Conservation (phyloP, 2,113 vertebrate species). For the Lipophrys pholis region DNA sequence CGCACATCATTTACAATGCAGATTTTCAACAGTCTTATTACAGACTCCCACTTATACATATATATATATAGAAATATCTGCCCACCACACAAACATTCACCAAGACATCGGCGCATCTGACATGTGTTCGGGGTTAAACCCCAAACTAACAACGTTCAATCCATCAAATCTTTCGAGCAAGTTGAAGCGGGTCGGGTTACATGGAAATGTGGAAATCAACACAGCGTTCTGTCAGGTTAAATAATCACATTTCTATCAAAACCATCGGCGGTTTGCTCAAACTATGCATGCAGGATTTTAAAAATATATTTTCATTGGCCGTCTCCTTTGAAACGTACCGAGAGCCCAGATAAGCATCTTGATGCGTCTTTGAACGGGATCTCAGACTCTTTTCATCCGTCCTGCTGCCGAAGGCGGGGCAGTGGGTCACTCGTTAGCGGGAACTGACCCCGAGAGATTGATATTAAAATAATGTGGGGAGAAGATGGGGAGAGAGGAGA, state of each 20-base stretch:
- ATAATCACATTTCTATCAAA: slow-evolving; percentile 74
- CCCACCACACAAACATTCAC: slow-evolving; percentile 36
- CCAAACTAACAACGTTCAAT: slow-evolving; percentile 43
- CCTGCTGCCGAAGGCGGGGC: slow-evolving; percentile 26
- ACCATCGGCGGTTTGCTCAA: slow-evolving; percentile 50
- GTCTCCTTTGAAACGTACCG: slow-evolving; percentile 42
- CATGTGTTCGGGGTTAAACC: slow-evolving; percentile 25
- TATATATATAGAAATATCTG: slow-evolving; percentile 50
- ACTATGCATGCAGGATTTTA: slow-evolving; percentile 50
- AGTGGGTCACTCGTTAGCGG: slow-evolving; percentile 55
- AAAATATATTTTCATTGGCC: slow-evolving; percentile 70
- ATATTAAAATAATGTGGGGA: slow-evolving; percentile 47
- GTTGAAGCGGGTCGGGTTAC: slow-evolving; percentile 50
- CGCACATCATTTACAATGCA: slow-evolving; percentile 40
- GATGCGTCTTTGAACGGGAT: slow-evolving; percentile 72
- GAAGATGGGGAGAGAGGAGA: slow-evolving; percentile 44
- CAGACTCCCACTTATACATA: slow-evolving; percentile 13
- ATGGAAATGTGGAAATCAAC: slow-evolving; percentile 57
- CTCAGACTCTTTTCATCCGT: slow-evolving; percentile 21
- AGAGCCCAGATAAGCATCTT: slow-evolving; percentile 75
- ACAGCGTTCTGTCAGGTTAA: slow-evolving; percentile 66
- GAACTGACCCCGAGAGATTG: slow-evolving; percentile 26
- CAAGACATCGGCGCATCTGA: slow-evolving; percentile 32
- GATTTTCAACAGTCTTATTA: slow-evolving; percentile 43
- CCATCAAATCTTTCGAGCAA: slow-evolving; percentile 35